These are phyloP conservation scores for Trigoniulus corallinus DNA, from an alignment of 1,140 invertebrate genomes.

Conservation along the genomic window DNA sequence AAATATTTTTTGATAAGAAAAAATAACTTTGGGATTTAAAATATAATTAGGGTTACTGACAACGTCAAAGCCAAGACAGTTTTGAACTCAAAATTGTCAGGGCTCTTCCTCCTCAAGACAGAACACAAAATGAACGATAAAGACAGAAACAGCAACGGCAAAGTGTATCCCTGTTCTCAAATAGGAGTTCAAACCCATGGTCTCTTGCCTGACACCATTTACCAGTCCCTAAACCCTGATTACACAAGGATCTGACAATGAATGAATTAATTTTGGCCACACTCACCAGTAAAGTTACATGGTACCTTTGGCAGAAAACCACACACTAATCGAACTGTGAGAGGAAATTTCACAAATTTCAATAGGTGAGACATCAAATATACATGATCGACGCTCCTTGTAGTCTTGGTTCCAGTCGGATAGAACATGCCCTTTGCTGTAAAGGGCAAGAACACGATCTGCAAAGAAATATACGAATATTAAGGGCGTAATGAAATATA, in stretches of 20 bases:
- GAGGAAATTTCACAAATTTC: constrained; percentile 18
- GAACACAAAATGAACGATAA: no score
- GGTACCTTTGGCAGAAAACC: constrained; percentile 21
- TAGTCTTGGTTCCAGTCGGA: constrained; percentile 19
- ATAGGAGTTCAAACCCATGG: no score
- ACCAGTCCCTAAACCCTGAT: no score
- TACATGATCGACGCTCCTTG: constrained; percentile 21
- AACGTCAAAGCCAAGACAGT: not conserved
- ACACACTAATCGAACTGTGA: constrained; percentile 21
- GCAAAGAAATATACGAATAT: constrained; percentile 10
- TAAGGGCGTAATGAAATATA: not conserved
- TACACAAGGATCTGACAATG: no score
- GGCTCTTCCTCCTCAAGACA: no score
- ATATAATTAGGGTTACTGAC: not conserved
- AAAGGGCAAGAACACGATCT: constrained; percentile 25
- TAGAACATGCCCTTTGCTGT: constrained; percentile 24
- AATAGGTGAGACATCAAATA: constrained; percentile 23
- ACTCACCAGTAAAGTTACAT: constrained; percentile 23
- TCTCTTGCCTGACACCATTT: no score
- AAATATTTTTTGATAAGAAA: constrained; percentile 5
- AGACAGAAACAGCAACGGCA: no score
- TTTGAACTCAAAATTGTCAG: no score
- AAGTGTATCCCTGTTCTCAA: no score
- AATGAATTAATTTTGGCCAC: no score
- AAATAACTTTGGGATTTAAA: not conserved